Base-by-base conservation (phyloP, 2,888 invertebrate species). In the Amphipoea oculea region DNA sequence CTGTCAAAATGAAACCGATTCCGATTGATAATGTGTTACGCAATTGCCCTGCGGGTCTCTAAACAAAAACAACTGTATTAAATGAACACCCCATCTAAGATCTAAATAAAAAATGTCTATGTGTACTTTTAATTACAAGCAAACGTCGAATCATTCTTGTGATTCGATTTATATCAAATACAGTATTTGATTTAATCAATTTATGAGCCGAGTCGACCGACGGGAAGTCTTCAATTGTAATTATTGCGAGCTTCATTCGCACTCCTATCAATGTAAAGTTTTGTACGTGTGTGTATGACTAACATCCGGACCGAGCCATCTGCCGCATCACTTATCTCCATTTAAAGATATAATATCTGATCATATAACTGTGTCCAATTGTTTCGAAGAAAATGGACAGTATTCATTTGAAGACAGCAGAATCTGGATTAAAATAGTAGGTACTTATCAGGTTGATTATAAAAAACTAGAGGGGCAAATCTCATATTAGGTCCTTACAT, bases 201-300 rank as follows among this genome's bases (percentile, higher is more conserved):
- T 92, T 88, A 90, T 87, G 86, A 89, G 90, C 86, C 83, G 87
- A 85, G 86, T 90, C 85, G 89, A n/a, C 83, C 90, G 94, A 95
- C 95, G 94, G 96, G 96, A 96, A 95, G 96, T 96, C 94, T 93
- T 95, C 94, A 96, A 96, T 96, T 96, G 95, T 92, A 94, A 93
- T 94, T 94, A 94, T 93, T 94, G 94, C 92, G 90, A 88, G 90
- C 89, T 91, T 89, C 93, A 94, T 95, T 95, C 92, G 94, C 95
- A 94, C 94, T 94, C 87, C 86, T 89, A 91, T 92, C 91, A 85
- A 88, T 91, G 91, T 90, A 89, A 86, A 91, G 89, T 89, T 90
- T 89, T 90, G 89, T 92, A 89, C 90, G 82, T 85, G 73, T 86
- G 86, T 92, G 91, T 92, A 94, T 96, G 96, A 96, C 90, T 95